phyloP scores from a whole-genome alignment of 23 tunicate genomes.

The Botrylloides violaceus region DNA sequence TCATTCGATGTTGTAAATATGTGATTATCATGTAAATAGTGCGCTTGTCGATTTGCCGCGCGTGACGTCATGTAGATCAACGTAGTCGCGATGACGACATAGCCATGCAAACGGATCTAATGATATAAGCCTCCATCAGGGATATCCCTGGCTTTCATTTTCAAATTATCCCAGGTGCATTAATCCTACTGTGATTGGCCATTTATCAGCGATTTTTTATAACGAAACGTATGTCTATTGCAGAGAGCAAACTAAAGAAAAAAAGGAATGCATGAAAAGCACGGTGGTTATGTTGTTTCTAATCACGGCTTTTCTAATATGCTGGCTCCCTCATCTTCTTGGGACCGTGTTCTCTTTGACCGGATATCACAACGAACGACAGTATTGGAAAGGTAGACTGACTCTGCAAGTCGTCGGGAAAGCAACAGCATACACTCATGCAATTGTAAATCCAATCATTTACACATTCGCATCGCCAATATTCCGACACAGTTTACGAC shows the following conservation, averaged over 20 bases:
- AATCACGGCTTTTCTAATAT: conserved; percentile 58
- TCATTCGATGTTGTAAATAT: too few species aligned
- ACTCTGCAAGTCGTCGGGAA: conserved; percentile 26
- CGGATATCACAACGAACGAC: background rate
- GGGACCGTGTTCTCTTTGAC: conserved; percentile 29
- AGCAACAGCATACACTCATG: conserved; percentile 69
- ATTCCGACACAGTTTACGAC: conserved; percentile 41
- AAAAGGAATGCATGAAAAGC: conserved; percentile 43
- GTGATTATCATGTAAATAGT: too few species aligned
- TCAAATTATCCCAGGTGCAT: too few species aligned
- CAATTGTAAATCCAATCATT: conserved; percentile 68
- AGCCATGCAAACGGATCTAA: too few species aligned
- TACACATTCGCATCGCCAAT: conserved; percentile 80
- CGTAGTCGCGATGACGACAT: too few species aligned
- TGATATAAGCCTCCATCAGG: too few species aligned
- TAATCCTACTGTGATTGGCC: too few species aligned
- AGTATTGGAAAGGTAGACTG: conserved; percentile 9
- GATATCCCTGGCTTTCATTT: too few species aligned
- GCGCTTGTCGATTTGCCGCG: too few species aligned
- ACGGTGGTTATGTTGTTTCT: conserved; percentile 49
- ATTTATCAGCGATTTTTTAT: too few species aligned
- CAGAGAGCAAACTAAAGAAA: conserved; percentile 21
- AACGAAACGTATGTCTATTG: too few species aligned
- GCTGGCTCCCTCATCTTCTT: conserved; percentile 74
- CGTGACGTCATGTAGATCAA: too few species aligned